These are phyloP conservation scores for Fopius arisanus DNA, from an alignment of 1,140 invertebrate genomes.

Conservation along the genomic window DNA sequence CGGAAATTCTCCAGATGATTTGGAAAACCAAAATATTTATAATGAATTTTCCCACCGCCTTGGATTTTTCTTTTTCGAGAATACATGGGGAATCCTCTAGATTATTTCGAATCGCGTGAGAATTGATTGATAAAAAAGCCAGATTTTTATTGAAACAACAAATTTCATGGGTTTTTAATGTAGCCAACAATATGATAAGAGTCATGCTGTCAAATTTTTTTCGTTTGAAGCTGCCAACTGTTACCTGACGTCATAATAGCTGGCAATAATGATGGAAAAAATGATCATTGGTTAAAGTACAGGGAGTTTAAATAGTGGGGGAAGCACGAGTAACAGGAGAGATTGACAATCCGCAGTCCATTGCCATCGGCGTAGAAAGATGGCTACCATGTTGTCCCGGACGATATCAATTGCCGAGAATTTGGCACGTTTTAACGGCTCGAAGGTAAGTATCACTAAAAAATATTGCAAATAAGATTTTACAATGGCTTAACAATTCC, in stretches of 20 bases:
- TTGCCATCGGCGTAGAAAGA: conserved; percentile 61
- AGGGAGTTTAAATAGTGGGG: background rate
- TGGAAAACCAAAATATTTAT: too few species aligned
- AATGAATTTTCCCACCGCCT: too few species aligned
- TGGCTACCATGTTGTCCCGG: conserved; percentile 75
- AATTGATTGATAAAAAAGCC: too few species aligned
- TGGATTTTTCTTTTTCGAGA: too few species aligned
- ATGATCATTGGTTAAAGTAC: background rate
- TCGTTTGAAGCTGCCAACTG: too few species aligned
- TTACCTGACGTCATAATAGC: background rate
- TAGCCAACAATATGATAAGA: too few species aligned
- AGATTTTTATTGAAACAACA: too few species aligned
- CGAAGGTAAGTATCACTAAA: conserved; percentile 67
- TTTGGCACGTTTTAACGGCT: conserved; percentile 69
- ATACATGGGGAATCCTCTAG: too few species aligned
- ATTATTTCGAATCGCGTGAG: too few species aligned
- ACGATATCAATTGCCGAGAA: conserved; percentile 71
- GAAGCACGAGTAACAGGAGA: conserved; percentile 19
- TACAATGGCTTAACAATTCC: background rate
- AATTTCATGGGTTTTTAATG: too few species aligned
- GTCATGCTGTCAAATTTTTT: too few species aligned
- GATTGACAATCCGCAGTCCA: conserved; percentile 42
- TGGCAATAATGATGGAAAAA: background rate
- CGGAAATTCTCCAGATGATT: too few species aligned
- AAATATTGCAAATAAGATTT: background rate